Percentiles rank a stretch among this genome's conserved stretches.
Conservation (phyloP, 2,797 vertebrate species). For the Pseudochirops cupreus region DNA sequence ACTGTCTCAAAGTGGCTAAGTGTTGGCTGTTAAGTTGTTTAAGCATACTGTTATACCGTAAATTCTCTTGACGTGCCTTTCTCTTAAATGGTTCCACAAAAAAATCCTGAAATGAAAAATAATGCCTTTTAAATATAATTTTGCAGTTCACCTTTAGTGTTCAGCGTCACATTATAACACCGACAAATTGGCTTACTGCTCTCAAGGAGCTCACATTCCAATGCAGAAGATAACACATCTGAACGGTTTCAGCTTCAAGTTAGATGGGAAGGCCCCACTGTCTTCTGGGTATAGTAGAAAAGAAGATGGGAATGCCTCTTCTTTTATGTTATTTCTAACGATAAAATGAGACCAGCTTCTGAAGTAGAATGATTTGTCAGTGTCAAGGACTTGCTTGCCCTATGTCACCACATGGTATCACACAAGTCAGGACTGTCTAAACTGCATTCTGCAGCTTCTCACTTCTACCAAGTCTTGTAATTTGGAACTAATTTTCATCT, state of each 20-base stretch:
- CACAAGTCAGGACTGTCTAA: background rate
- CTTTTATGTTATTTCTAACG: background rate
- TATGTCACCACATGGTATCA: background rate
- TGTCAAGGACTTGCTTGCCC: background rate
- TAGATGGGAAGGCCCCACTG: background rate
- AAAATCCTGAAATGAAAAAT: slow-evolving; percentile 88
- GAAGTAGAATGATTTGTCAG: background rate
- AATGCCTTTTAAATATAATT: background rate
- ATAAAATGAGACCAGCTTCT: background rate
- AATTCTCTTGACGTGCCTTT: slow-evolving; percentile 94
- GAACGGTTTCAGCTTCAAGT: background rate
- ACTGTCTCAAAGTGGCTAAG: slow-evolving; percentile 90
- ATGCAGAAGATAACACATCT: background rate
- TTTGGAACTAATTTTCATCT: no score
- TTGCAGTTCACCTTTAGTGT: slow-evolving; percentile 25
- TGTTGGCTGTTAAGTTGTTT: slow-evolving; percentile 94
- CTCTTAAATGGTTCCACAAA: slow-evolving; percentile 96
- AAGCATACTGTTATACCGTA: slow-evolving; percentile 96
- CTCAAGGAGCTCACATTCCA: background rate
- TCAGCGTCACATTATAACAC: slow-evolving; percentile 17
- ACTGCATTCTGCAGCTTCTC: no score
- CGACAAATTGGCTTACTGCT: slow-evolving; percentile 4
- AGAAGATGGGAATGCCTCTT: background rate
- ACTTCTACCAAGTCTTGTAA: no score
- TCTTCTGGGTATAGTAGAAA: background rate